A percentile compares a stretch with the other conserved stretches of the same genome.
Evolutionary conservation across 2,797 vertebrate species (phyloP).

Genomic region (Macropus fuliginosus): DNA sequence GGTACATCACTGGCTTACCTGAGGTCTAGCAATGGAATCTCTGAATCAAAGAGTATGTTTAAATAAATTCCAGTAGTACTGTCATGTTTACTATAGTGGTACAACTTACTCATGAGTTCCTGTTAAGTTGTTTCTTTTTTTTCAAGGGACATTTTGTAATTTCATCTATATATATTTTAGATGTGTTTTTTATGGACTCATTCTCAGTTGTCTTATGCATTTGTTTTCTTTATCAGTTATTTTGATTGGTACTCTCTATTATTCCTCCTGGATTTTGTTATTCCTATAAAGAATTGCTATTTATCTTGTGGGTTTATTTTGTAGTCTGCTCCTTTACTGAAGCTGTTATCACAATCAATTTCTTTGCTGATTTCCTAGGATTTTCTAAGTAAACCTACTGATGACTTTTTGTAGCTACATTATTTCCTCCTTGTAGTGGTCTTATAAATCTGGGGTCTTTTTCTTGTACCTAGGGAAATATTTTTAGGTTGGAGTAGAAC

Average conservation of each 20-base stretch:
- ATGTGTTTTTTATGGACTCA: not conserved
- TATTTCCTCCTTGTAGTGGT: not conserved
- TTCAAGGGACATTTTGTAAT: not conserved
- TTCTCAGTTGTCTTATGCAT: not conserved
- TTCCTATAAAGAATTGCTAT: not conserved
- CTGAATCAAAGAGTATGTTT: not conserved
- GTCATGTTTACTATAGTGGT: not conserved
- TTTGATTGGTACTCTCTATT: not conserved
- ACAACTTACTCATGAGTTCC: not conserved
- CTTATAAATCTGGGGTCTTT: not conserved
- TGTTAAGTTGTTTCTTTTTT: not conserved
- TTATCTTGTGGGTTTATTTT: not conserved
- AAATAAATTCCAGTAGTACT: not conserved
- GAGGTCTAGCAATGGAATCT: not conserved
- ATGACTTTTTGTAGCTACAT: not conserved
- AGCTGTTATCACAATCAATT: not conserved
- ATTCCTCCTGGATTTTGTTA: not conserved
- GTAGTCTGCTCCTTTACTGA: not conserved
- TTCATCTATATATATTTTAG: not conserved
- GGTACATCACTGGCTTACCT: not conserved
- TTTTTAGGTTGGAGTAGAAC: not conserved
- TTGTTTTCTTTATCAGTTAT: not conserved
- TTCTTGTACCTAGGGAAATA: not conserved
- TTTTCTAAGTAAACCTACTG: not conserved
- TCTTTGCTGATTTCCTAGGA: not conserved